Conservation (phyloP, 2,113 vertebrate genomes). For the Heterotilapia buettikoferi region DNA sequence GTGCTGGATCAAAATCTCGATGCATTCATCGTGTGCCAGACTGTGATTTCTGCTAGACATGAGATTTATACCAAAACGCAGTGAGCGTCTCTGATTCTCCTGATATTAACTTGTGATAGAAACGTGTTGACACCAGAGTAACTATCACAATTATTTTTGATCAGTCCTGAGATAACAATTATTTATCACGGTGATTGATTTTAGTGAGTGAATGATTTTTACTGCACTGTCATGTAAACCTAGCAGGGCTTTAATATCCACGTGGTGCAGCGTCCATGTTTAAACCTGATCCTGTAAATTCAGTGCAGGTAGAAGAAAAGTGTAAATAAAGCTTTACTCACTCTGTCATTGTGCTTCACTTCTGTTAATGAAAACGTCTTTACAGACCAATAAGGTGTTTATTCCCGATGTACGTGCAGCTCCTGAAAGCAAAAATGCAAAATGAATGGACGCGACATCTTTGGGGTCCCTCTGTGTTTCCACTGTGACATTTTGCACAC, state of each 20-base stretch:
- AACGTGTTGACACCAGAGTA: not conserved
- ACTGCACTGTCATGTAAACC: too few relatives aligned
- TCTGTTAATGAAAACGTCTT: not conserved
- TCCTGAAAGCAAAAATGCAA: not conserved
- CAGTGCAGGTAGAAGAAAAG: too few relatives aligned
- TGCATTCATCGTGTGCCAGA: not conserved
- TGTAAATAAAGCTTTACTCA: not conserved
- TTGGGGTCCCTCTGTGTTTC: not conserved
- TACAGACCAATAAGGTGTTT: not conserved
- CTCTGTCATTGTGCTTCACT: not conserved
- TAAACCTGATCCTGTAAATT: too few relatives aligned
- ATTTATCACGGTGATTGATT: too few relatives aligned
- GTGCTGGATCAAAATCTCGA: not conserved
- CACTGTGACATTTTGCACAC: not conserved
- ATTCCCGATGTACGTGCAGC: too few relatives aligned
- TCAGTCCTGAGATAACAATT: too few relatives aligned
- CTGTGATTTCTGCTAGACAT: not conserved
- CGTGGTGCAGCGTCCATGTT: too few relatives aligned
- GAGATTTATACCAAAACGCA: not conserved
- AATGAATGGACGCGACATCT: not conserved
- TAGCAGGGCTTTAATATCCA: too few relatives aligned
- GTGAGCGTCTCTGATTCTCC: not conserved
- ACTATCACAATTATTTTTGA: too few relatives aligned
- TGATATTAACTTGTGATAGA: not conserved
- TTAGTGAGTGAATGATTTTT: too few relatives aligned